These are phyloP conservation scores for Malacoraja senta DNA, from an alignment of 2,797 vertebrate species.

Conservation along the genomic window DNA sequence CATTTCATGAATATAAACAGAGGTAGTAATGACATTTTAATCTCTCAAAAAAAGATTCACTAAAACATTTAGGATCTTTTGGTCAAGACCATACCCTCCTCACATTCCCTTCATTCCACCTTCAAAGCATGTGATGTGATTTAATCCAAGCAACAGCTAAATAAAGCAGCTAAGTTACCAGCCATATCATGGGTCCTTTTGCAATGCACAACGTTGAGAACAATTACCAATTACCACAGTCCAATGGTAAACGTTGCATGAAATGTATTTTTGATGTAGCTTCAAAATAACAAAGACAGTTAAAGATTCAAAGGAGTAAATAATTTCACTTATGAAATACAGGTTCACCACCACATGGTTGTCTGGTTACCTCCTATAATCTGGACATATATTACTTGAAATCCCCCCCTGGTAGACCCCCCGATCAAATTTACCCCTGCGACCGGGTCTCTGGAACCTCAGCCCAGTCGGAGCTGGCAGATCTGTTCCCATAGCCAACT, in stretches of 20 bases:
- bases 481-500: too few relatives aligned
- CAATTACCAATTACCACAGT: neutral
- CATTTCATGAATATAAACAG: neutral
- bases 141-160: constrained; percentile 24
- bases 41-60: neutral
- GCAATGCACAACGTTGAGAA: constrained; percentile 14
- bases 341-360: too few relatives aligned
- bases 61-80: neutral
- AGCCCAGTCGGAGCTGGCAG: too few relatives aligned
- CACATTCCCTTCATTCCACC: neutral
- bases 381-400: too few relatives aligned
- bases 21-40: too few relatives aligned
- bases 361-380: too few relatives aligned
- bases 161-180: constrained; percentile 32
- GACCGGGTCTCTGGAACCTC: too few relatives aligned
- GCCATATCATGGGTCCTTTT: neutral
- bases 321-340: neutral
- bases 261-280: neutral
- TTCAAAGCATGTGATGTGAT: constrained; percentile 20
- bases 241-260: too few relatives aligned
- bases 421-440: too few relatives aligned
- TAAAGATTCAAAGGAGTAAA: neutral
- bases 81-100: neutral
- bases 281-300: neutral
- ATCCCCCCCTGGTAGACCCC: too few relatives aligned